phyloP scores from a whole-genome alignment of 1,140 invertebrate species.

The Hestina assimilis region DNA sequence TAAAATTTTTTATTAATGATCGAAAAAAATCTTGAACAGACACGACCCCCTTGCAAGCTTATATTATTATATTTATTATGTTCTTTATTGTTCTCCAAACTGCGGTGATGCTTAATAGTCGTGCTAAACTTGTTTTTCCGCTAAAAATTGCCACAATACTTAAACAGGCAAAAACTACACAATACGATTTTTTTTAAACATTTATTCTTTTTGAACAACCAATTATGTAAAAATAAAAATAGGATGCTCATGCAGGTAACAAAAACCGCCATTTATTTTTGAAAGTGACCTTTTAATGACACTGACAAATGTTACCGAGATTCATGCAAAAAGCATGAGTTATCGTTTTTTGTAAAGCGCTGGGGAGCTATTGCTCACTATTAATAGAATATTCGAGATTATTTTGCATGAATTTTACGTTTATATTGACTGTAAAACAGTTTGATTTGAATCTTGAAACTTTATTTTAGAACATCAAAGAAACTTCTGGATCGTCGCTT shows the following conservation, averaged over 20 bases:
- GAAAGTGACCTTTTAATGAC: constrained; percentile 56
- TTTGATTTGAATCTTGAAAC: not conserved
- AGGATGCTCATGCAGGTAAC: constrained; percentile 21
- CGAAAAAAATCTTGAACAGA: too few relatives aligned
- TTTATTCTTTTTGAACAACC: too few relatives aligned
- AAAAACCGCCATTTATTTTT: constrained; percentile 43
- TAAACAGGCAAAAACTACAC: too few relatives aligned
- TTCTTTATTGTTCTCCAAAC: too few relatives aligned
- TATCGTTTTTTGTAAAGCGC: constrained; percentile 24
- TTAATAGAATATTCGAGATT: constrained; percentile 5
- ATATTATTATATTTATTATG: too few relatives aligned
- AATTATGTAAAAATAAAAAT: too few relatives aligned
- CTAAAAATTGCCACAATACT: too few relatives aligned
- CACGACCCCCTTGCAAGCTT: too few relatives aligned
- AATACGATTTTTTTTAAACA: too few relatives aligned
- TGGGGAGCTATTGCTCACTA: not conserved
- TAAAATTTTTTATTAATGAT: too few relatives aligned
- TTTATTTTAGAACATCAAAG: constrained; percentile 55
- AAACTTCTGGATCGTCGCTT: constrained; percentile 37
- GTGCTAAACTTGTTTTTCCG: too few relatives aligned
- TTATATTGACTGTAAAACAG: not conserved
- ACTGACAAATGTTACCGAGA: constrained; percentile 48
- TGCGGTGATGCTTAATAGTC: too few relatives aligned
- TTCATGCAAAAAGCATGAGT: constrained; percentile 41
- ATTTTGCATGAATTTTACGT: constrained; percentile 15